Percentiles rank a stretch among this genome's conserved stretches.
phyloP scores from a whole-genome alignment of 35 echinoderm and acorn worm species.

The Diadema setosum region DNA sequence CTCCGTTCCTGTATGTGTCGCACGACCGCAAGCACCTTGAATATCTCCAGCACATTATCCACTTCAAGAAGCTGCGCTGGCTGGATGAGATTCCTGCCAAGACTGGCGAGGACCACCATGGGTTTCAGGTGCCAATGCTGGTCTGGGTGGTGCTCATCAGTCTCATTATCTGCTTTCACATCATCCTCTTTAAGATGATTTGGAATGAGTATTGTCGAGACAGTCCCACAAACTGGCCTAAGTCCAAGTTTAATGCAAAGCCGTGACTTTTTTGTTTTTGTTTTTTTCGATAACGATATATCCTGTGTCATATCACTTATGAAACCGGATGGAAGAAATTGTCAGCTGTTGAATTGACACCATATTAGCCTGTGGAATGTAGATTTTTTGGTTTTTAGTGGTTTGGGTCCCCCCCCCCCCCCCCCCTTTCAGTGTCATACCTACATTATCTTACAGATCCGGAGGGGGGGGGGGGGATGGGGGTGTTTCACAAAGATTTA shows the following conservation, averaged over 20 bases:
- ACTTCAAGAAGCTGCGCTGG: constrained; percentile 65
- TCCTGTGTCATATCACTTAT: too few relatives aligned
- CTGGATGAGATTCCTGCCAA: constrained; percentile 55
- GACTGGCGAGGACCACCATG: constrained; percentile 13
- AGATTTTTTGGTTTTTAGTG: too few relatives aligned
- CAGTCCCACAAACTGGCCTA: background rate
- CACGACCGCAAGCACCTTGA: constrained; percentile 78
- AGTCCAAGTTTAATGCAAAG: constrained; percentile 20
- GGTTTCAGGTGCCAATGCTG: constrained; percentile 79
- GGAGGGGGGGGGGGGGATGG: too few relatives aligned
- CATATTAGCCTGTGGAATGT: too few relatives aligned
- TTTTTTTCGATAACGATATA: too few relatives aligned
- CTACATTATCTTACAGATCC: too few relatives aligned
- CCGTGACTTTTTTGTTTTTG: too few relatives aligned
- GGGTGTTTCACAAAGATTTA: too few relatives aligned
- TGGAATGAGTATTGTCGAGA: constrained; percentile 87
- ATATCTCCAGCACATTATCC: constrained; percentile 70
- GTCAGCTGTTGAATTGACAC: too few relatives aligned
- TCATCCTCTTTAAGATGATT: constrained; percentile 83
- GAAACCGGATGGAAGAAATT: too few relatives aligned
- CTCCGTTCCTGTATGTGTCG: constrained; percentile 88
- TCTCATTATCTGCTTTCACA: constrained; percentile 78
- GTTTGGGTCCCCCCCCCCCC: too few relatives aligned
- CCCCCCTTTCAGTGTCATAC: too few relatives aligned
- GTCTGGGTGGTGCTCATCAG: constrained; percentile 76